These are phyloP conservation scores for Eretmocerus hayati DNA, from an alignment of 2,888 invertebrate genomes.

Conservation along the genomic window DNA sequence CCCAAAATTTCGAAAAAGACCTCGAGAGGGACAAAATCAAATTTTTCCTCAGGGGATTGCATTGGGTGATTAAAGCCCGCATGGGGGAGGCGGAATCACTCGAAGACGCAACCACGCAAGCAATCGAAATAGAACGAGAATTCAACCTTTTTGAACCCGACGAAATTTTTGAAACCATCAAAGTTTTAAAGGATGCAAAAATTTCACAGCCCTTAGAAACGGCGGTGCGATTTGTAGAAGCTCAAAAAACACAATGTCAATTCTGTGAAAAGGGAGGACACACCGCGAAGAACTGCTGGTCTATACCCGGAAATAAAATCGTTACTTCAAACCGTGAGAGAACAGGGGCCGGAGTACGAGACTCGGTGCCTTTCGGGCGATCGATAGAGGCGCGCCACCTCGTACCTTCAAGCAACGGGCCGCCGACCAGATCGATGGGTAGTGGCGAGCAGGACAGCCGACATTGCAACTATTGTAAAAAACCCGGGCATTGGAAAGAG, in stretches of 20 bases:
- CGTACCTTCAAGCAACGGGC: neutral
- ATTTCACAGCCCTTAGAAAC: too few species aligned
- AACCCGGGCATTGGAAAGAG: neutral
- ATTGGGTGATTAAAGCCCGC: neutral
- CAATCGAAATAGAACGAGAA: neutral
- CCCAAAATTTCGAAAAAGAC: neutral
- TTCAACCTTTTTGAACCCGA: neutral
- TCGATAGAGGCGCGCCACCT: neutral
- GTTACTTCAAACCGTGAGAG: neutral
- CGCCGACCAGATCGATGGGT: too few species aligned
- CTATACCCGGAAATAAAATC: neutral
- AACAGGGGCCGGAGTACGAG: too few species aligned
- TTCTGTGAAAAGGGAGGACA: neutral
- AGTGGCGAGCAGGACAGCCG: neutral
- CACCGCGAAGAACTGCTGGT: neutral
- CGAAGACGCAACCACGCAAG: neutral
- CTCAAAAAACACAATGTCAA: neutral
- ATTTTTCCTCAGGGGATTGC: neutral
- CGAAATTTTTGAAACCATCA: neutral
- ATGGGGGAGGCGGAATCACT: neutral
- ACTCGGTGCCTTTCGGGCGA: too few species aligned
- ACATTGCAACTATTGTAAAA: neutral
- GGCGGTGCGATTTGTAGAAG: neutral
- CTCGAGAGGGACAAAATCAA: neutral
- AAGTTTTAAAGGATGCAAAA: neutral